Evolutionary conservation across 1,140 invertebrate genomes (phyloP).

Genomic region (Eupeodes corollae): DNA sequence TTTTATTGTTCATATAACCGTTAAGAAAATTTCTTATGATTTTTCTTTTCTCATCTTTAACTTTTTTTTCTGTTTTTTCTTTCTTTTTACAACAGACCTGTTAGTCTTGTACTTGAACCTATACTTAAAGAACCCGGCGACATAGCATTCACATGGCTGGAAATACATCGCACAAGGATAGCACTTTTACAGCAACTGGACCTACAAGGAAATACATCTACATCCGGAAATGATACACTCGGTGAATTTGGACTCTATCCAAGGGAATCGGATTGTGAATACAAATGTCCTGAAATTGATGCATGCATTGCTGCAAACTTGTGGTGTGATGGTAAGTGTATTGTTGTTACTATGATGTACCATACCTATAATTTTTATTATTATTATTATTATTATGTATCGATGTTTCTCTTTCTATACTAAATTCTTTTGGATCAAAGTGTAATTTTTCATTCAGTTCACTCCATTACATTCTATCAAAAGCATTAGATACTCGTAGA

Average conservation of each 20-base stretch:
- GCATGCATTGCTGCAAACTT: slow-evolving; percentile 74
- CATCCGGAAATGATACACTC: slow-evolving; percentile 43
- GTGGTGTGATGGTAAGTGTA: slow-evolving; percentile 71
- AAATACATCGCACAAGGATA: slow-evolving; percentile 54
- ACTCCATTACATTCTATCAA: no score
- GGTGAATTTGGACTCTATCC: slow-evolving; percentile 33
- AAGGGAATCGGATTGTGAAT: slow-evolving; percentile 48
- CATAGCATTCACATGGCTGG: slow-evolving; percentile 57
- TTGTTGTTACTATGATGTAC: not conserved
- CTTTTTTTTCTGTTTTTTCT: no score
- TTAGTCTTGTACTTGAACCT: slow-evolving; percentile 56
- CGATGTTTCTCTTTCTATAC: no score
- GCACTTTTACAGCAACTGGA: slow-evolving; percentile 51
- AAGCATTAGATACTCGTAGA: no score
- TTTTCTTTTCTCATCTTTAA: no score
- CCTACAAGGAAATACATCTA: slow-evolving; percentile 37
- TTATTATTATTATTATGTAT: no score
- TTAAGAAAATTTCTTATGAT: no score
- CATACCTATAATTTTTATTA: no score
- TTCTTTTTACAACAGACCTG: not conserved
- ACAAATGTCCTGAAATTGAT: slow-evolving; percentile 77
- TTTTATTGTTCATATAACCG: not conserved
- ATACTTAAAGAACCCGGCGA: slow-evolving; percentile 56
- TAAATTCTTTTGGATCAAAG: no score
- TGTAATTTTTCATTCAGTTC: no score